Evolutionary conservation across 2,113 vertebrate genomes (phyloP), one percentile per base, ranked within the genome.

Genomic region (Martes martes): DNA sequence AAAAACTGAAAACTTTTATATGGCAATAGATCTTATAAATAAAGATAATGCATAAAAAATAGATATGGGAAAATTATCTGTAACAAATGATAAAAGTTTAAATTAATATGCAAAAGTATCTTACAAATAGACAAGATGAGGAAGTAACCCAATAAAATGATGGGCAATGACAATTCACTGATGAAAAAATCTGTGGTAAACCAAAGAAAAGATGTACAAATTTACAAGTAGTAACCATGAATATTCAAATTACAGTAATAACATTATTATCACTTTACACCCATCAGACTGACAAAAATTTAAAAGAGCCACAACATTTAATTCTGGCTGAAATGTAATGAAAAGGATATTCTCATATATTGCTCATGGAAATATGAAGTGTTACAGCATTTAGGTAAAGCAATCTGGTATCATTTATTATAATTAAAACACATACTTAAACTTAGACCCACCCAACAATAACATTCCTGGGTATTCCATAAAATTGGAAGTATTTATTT

Each of bases 141-240:
- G 3, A 89, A 69, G 11, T 73, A 82, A 92, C 24, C 11, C 86
- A 73, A n/a, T 28, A 78, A 95, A 95, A 86, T 59, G 74, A 33
- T 63, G 50, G 28, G 4, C 8, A 79, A 89, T 89, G 31, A 61
- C 33, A 71, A 65, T 16, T 69, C 50, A 81, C 15, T 76, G 21
- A 89, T 84, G 24, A 93, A 50, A 36, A 76, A 95, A 50, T 83
- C 47, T 81, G 61, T 50, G 23, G 15, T 45, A 80, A 85, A 42
- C 31, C 76, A 94, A 91, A 94, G 39, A 69, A 94, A 91, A 94
- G 28, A 69, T 57, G 8, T 19, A 84, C 28, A 95, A 94, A 96
- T 63, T 88, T 73, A 89, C 28, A 91, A 78, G 28, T 18, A 61
- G 55, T 67, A 42, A 79, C 26, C 21, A 71, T 63, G 13, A 16